These are phyloP conservation scores for Caretta caretta DNA, from an alignment of 2,113 vertebrate genomes.

Conservation along the genomic window DNA sequence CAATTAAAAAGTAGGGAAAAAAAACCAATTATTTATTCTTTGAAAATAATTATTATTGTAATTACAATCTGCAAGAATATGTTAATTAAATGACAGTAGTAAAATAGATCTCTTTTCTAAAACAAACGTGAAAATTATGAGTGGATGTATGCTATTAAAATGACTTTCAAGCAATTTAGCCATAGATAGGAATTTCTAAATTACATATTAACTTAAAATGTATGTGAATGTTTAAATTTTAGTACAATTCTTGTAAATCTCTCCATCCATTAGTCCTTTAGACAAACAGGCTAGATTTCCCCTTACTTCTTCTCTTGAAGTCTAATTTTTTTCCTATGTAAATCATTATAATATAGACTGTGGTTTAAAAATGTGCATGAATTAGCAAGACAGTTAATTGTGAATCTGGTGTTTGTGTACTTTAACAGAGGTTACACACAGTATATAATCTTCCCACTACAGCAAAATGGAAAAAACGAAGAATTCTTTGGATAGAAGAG, in stretches of 20 bases:
- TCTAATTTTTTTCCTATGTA: not conserved
- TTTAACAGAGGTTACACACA: constrained; percentile 3
- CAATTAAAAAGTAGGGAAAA: not conserved
- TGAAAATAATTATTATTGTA: not conserved
- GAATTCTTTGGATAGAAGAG: constrained; percentile 20
- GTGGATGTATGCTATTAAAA: not conserved
- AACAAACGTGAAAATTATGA: constrained; percentile 11
- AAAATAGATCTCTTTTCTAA: constrained; percentile 21
- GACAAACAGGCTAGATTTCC: not conserved
- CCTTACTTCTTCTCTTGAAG: not conserved
- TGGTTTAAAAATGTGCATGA: not conserved
- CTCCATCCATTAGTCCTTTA: not conserved
- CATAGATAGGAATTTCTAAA: constrained; percentile 39
- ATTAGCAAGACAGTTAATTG: not conserved
- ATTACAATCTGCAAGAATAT: constrained; percentile 5
- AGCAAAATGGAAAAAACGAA: constrained; percentile 13
- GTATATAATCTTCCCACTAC: constrained; percentile 24
- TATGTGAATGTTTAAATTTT: not conserved
- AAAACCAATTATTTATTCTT: constrained; percentile 31
- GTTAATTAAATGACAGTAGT: not conserved
- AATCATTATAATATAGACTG: not conserved
- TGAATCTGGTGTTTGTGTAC: not conserved
- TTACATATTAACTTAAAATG: not conserved
- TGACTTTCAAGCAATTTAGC: constrained; percentile 6
- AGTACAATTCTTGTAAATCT: not conserved